Evolutionary conservation across 2,113 vertebrate species (phyloP).

Genomic region (Uria lomvia): DNA sequence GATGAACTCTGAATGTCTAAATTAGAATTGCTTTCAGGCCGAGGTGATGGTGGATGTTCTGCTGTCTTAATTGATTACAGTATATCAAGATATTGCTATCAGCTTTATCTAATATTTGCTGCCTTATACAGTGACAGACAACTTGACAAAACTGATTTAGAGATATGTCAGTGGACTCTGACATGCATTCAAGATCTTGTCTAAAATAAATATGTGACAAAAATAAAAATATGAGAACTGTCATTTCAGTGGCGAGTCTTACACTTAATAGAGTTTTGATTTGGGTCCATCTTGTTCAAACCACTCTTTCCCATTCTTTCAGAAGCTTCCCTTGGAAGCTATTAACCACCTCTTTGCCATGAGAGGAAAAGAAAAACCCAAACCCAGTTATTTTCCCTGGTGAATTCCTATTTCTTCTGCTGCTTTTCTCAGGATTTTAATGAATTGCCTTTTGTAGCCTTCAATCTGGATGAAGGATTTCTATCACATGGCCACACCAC

Average conservation of each 20-base stretch:
- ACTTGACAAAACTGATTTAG: slow-evolving; percentile 9
- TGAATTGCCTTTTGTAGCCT: background rate
- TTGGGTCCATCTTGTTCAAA: background rate
- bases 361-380: background rate
- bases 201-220: background rate
- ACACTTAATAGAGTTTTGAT: background rate
- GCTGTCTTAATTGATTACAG: slow-evolving; percentile 28
- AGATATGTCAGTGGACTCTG: background rate
- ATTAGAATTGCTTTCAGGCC: background rate
- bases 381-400: background rate
- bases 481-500: background rate
- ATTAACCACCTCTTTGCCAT: background rate
- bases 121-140: background rate
- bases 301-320: background rate
- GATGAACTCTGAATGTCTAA: slow-evolving; percentile 9
- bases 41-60: background rate
- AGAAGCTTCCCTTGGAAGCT: background rate
- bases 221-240: background rate
- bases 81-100: background rate
- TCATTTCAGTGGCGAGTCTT: background rate
- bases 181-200: background rate
- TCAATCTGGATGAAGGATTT: background rate
- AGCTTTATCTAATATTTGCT: background rate
- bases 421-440: background rate
- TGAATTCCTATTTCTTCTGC: background rate